Evolutionary conservation across 2,888 invertebrate genomes (phyloP).

Genomic region (Rhagonycha fulva): DNA sequence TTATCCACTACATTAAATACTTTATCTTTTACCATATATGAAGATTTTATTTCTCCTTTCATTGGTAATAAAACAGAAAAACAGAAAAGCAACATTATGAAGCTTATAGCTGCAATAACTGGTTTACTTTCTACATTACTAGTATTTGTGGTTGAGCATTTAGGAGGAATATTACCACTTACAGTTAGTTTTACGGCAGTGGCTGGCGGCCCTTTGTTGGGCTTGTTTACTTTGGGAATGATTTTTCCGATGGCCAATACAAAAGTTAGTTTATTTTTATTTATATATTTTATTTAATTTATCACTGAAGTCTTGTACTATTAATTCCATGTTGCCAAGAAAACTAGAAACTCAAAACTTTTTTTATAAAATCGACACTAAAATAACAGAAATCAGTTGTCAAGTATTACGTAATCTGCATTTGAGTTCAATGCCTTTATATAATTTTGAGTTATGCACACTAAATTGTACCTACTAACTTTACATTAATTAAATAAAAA

Average conservation of each 20-base stretch:
- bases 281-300: neutral
- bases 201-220: slow-evolving; percentile 66
- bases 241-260: slow-evolving; percentile 66
- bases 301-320: neutral
- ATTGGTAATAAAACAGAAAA: slow-evolving; percentile 58
- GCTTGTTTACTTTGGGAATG: slow-evolving; percentile 68
- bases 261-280: slow-evolving; percentile 52
- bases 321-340: no score
- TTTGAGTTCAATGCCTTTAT: no score
- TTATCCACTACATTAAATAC: slow-evolving; percentile 69
- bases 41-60: slow-evolving; percentile 64
- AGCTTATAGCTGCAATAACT: slow-evolving; percentile 53
- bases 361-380: no score
- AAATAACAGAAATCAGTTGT: no score
- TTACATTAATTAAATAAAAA: no score
- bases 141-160: slow-evolving; percentile 65
- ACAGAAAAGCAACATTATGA: slow-evolving; percentile 63
- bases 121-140: slow-evolving; percentile 78
- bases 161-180: slow-evolving; percentile 70
- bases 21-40: slow-evolving; percentile 65
- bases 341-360: no score
- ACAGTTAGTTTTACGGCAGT: slow-evolving; percentile 65
- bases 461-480: no score
- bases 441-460: no score
- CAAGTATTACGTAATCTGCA: no score